Evolutionary conservation across 2,113 vertebrate genomes (phyloP).

Genomic region (Spea multiplicata): DNA sequence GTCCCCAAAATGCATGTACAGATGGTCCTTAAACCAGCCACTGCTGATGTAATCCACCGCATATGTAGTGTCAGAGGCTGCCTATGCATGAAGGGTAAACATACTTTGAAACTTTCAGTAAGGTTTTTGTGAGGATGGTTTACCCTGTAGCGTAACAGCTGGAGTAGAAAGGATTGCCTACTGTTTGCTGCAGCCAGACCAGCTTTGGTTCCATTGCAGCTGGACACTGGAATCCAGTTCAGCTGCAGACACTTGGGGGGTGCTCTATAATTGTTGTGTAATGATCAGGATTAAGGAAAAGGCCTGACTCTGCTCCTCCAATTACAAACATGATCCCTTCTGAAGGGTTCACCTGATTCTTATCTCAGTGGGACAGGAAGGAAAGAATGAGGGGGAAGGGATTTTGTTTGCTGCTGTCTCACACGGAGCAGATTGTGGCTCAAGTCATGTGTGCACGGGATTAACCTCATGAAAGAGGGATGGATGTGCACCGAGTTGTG

Average conservation of each 20-base stretch:
- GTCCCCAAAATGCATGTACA: too few relatives aligned
- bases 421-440: slow-evolving; percentile 1
- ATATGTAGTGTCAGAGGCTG: too few relatives aligned
- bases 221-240: slow-evolving; percentile 33
- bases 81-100: too few relatives aligned
- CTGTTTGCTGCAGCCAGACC: not conserved
- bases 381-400: not conserved
- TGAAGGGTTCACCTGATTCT: slow-evolving; percentile 34
- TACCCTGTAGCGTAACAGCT: not conserved
- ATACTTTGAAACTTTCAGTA: too few relatives aligned
- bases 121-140: too few relatives aligned
- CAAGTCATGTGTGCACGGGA: not conserved
- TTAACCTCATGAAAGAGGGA: not conserved
- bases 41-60: too few relatives aligned
- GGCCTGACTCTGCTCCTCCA: slow-evolving; percentile 24
- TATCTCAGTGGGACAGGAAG: slow-evolving; percentile 36
- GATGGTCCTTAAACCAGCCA: too few relatives aligned
- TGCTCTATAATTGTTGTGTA: slow-evolving; percentile 35
- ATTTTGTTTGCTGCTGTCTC: slow-evolving; percentile 14
- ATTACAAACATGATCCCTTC: slow-evolving; percentile 25
- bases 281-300: slow-evolving; percentile 28
- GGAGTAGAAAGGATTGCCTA: not conserved
- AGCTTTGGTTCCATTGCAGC: slow-evolving; percentile 23
- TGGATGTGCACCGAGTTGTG: not conserved
- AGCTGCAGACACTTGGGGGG: not conserved